Evolutionary conservation across 1,140 invertebrate genomes (phyloP).

Genomic region (Bombus turneri): DNA sequence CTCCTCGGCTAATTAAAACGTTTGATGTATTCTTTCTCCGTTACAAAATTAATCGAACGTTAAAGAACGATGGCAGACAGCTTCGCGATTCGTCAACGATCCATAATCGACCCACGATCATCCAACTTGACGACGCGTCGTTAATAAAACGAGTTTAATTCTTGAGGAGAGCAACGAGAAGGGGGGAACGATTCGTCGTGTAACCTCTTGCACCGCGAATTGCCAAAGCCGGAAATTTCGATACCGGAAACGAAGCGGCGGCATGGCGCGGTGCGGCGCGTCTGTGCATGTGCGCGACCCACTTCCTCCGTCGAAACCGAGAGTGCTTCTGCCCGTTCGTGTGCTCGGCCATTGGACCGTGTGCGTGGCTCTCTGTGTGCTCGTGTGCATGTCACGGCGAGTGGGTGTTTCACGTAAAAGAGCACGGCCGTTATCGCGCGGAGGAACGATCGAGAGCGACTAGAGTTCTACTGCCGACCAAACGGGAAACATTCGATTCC

Average conservation of each 20-base stretch:
- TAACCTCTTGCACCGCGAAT: conserved; percentile 53
- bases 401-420: conserved; percentile 56
- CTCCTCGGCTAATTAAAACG: no score
- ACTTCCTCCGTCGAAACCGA: conserved; percentile 77
- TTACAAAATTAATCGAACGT: background rate
- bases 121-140: background rate
- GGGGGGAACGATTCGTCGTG: background rate
- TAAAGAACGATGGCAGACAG: background rate
- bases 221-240: conserved; percentile 77
- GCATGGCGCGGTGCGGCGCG: conserved; percentile 29
- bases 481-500: conserved; percentile 46
- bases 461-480: background rate
- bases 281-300: conserved; percentile 70
- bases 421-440: conserved; percentile 46
- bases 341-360: background rate
- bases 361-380: background rate
- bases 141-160: conserved; percentile 43
- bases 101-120: background rate
- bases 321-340: conserved; percentile 63
- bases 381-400: conserved; percentile 9
- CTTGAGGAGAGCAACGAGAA: background rate
- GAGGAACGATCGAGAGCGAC: conserved; percentile 37
- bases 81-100: background rate
- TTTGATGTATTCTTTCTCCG: fast-evolving
- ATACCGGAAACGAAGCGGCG: conserved; percentile 74